Percentiles rank a stretch among this genome's conserved stretches.
These are phyloP conservation scores for Agonum fuliginosum DNA, from an alignment of 2,888 invertebrate species.

Conservation along the genomic window DNA sequence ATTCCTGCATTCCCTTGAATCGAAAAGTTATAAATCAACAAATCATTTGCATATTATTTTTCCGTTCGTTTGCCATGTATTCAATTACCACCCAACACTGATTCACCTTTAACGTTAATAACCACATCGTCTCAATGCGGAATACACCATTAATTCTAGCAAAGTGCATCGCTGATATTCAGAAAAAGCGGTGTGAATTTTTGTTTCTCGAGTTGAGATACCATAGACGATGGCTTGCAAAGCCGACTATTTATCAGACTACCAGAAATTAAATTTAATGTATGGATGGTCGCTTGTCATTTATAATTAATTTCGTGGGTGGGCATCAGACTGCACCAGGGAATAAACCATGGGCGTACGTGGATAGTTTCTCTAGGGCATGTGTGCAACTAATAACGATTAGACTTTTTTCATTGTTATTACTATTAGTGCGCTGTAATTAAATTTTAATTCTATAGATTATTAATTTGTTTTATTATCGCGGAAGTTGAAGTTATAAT, in stretches of 20 bases:
- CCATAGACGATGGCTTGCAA: neutral
- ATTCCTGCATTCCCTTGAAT: neutral
- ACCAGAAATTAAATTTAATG: constrained; percentile 41
- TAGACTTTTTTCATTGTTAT: constrained; percentile 2
- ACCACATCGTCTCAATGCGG: neutral
- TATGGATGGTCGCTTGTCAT: constrained; percentile 37
- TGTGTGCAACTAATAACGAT: constrained; percentile 15
- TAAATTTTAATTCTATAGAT: constrained; percentile 31
- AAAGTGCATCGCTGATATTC: neutral
- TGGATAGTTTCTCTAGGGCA: neutral
- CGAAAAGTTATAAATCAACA: neutral
- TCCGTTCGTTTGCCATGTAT: neutral
- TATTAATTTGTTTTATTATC: too few species aligned
- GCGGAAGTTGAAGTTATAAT: too few species aligned
- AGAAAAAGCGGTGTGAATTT: constrained; percentile 9
- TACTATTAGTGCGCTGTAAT: constrained; percentile 5
- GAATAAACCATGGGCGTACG: constrained; percentile 23
- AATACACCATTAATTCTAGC: constrained; percentile 12
- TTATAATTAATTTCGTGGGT: constrained; percentile 49
- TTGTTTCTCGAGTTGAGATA: neutral
- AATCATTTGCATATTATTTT: neutral
- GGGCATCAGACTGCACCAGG: constrained; percentile 12
- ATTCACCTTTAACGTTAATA: neutral
- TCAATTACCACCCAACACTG: neutral
- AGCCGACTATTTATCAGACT: constrained; percentile 34